Base-by-base conservation (phyloP, 2,888 invertebrate genomes). In the Halocaridina rubra region DNA sequence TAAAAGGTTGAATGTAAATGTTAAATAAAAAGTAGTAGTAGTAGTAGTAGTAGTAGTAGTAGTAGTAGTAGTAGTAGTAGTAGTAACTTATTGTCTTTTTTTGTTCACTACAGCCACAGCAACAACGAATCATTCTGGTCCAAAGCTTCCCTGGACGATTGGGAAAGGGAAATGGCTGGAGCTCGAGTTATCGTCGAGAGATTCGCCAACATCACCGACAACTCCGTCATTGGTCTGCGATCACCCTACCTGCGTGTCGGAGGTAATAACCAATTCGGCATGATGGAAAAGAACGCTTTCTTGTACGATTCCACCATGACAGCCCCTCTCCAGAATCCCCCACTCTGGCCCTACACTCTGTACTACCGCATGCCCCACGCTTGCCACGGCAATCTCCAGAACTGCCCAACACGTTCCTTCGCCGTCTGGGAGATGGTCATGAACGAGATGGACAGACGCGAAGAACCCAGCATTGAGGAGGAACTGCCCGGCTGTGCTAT, bases 321-420 rank as follows among this genome's bases (percentile, higher is more conserved):
- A 0, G 96, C 97, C 1, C 96, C 97, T 0, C 92, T 97, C 53
- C 96, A 95, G 89, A 96, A 97, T 90, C 96, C 96, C 24, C 97
- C 97, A 78, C 94, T 97, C 89, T 98, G 98, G 98, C 98, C 98
- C 2, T 98, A 98, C 93, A 98, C 98, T 84, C 96, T 98, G 95
- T 98, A 98, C 93, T 98, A 97, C 94, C 94, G 96, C 90, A 97
- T 98, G 96, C 97, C 97, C 0, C 97, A 97, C 91, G 94, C 96
- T 86, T 98, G 98, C 90, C 97, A 97, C 91, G 97, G 97, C 88
- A 97, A 97, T 91, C 92, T 96, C 84, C 97, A 97, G 91, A 96
- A 94, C 90, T 97, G 97, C 91, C 97, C 97, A 13, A 97, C 96
- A 1, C 94, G 97, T 90, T 96, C 96, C 88, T 97, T 97, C 91